Evolutionary conservation across 2,113 vertebrate genomes (phyloP).

Genomic region (Toxotes jaculatrix): DNA sequence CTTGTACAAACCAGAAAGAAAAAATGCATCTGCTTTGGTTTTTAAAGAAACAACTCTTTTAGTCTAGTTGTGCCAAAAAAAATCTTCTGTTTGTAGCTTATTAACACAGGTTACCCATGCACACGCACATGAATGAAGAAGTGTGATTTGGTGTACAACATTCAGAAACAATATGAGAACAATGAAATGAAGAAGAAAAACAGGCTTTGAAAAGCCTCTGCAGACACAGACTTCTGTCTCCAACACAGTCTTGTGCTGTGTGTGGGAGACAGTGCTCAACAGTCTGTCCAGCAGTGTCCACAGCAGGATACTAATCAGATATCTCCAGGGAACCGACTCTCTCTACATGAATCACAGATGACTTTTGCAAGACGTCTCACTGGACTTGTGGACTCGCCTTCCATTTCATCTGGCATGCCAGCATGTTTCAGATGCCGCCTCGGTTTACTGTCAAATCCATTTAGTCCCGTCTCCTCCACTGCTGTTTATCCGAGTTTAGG

Average conservation of each 20-base stretch:
- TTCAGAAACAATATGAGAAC: not conserved
- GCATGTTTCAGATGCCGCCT: constrained; percentile 26
- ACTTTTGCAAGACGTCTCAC: constrained; percentile 59
- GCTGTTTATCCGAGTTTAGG: constrained; percentile 1
- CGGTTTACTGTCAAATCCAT: constrained; percentile 34
- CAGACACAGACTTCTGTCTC: constrained; percentile 22
- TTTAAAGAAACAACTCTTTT: not conserved
- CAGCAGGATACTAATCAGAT: constrained; percentile 67
- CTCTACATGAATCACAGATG: constrained; percentile 55
- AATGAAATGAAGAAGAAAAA: not conserved
- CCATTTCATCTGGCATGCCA: constrained; percentile 45
- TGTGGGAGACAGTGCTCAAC: constrained; percentile 40
- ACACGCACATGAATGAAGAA: not conserved
- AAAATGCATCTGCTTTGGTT: not conserved
- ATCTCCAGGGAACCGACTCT: constrained; percentile 42
- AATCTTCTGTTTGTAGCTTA: not conserved
- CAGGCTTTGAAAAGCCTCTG: not conserved
- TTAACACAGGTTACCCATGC: not conserved
- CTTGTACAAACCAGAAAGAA: not conserved
- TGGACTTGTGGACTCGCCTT: constrained; percentile 37
- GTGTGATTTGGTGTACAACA: not conserved
- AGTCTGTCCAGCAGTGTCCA: constrained; percentile 46
- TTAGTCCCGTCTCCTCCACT: constrained; percentile 21
- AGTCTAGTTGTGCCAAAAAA: not conserved
- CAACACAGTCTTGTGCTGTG: constrained; percentile 5